These are phyloP conservation scores for Drosophila suzukii DNA, from an alignment of 1,140 invertebrate genomes.

Conservation along the genomic window DNA sequence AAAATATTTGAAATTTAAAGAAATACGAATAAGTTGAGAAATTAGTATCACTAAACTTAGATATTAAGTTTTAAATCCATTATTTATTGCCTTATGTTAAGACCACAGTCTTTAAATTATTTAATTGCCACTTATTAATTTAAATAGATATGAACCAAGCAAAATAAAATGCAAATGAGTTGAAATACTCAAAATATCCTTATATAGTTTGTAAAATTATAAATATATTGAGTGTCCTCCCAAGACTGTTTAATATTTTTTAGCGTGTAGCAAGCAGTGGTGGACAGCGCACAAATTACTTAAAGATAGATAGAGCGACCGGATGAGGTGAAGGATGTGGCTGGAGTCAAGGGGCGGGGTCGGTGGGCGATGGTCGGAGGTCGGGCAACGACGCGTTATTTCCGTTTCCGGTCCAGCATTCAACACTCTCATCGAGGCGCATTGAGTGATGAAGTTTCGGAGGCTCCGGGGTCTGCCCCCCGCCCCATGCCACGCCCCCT, in stretches of 20 bases:
- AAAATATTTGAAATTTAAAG: no score
- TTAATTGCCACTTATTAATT: no score
- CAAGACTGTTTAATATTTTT: not conserved
- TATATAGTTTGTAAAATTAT: no score
- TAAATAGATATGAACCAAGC: no score
- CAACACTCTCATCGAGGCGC: conserved; percentile 59
- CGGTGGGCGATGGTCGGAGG: not conserved
- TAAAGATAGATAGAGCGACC: conserved; percentile 62
- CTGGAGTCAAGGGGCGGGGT: conserved; percentile 19
- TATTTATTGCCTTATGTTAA: no score
- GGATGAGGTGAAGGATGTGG: conserved; percentile 39
- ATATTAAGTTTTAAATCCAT: no score
- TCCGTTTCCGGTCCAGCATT: conserved; percentile 72
- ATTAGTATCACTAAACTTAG: no score
- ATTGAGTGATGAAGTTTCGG: conserved; percentile 72
- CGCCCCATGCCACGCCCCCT: conserved; percentile 9
- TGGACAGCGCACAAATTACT: conserved; percentile 71
- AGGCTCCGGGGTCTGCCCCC: conserved; percentile 9
- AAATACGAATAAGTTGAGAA: no score
- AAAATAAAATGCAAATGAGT: no score
- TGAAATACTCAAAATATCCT: no score
- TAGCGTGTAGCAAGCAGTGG: not conserved
- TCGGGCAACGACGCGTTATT: conserved; percentile 73
- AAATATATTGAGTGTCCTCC: no score
- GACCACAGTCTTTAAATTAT: no score